phyloP scores from a whole-genome alignment of 1,140 invertebrate genomes.

The Asobara japonica region DNA sequence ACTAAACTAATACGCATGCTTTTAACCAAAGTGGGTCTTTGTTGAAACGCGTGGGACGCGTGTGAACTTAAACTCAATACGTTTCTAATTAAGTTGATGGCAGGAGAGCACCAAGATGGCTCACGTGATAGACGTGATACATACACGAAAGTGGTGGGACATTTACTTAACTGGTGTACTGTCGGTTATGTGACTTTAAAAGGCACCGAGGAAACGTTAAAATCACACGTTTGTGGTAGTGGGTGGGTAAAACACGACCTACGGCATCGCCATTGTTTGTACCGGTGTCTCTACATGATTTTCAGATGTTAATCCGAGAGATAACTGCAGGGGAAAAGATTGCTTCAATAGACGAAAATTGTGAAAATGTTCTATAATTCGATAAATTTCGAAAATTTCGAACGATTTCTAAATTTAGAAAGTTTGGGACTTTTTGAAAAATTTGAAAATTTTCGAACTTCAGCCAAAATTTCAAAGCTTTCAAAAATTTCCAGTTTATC shows the following conservation, averaged over 20 bases:
- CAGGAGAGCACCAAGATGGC: constrained; percentile 34
- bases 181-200: background rate
- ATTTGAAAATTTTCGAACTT: background rate
- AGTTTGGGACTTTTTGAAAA: background rate
- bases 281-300: background rate
- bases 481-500: background rate
- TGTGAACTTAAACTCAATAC: constrained; percentile 49
- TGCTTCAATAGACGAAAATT: background rate
- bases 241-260: constrained; percentile 4
- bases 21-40: constrained; percentile 43
- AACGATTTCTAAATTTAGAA: background rate
- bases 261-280: background rate
- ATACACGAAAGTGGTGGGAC: background rate
- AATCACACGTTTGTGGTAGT: constrained; percentile 6
- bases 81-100: constrained; percentile 49
- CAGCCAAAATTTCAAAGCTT: background rate
- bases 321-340: background rate
- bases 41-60: constrained; percentile 45
- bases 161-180: background rate
- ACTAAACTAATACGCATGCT: background rate
- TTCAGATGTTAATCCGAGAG: background rate
- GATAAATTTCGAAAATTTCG: background rate
- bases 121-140: constrained; percentile 33
- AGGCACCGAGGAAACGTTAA: constrained; percentile 9
- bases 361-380: background rate